A percentile compares a stretch with the other conserved stretches of the same genome.
phyloP scores from a whole-genome alignment of 2,888 invertebrate genomes.

The Galeopsomyia nigrocyanea region DNA sequence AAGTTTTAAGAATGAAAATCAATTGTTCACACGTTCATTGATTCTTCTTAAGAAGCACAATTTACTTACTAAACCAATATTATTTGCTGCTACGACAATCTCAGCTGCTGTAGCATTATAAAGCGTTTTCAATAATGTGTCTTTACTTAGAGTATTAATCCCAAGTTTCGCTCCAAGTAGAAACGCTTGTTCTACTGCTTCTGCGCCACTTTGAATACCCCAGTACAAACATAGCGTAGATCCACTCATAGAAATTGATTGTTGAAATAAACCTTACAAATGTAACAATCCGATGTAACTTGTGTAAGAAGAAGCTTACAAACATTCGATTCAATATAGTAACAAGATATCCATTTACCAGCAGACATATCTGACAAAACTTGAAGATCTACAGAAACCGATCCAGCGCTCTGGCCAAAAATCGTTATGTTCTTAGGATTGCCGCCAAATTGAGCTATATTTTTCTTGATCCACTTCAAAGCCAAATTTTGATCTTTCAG shows the following conservation, averaged over 20 bases:
- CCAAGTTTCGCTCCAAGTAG: slow-evolving; percentile 35
- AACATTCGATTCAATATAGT: not conserved
- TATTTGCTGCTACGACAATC: slow-evolving; percentile 38
- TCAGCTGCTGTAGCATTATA: slow-evolving; percentile 43
- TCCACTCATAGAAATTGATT: slow-evolving; percentile 52
- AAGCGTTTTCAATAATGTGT: slow-evolving; percentile 48
- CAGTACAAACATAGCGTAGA: slow-evolving; percentile 50
- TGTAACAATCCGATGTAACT: not conserved
- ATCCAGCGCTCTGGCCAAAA: slow-evolving; percentile 73
- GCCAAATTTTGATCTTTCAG: slow-evolving; percentile 70
- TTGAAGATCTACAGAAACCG: slow-evolving; percentile 52
- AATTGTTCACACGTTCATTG: not conserved
- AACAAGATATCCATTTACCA: slow-evolving; percentile 36
- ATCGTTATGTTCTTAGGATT: slow-evolving; percentile 53
- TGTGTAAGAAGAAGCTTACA: not conserved
- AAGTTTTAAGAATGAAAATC: not conserved
- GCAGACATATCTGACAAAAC: slow-evolving; percentile 44
- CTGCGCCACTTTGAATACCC: slow-evolving; percentile 45
- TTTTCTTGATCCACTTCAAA: slow-evolving; percentile 70
- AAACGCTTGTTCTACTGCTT: slow-evolving; percentile 43
- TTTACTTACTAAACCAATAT: slow-evolving; percentile 11
- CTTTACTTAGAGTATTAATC: slow-evolving; percentile 42
- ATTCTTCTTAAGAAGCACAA: not conserved
- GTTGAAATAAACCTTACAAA: slow-evolving; percentile 47
- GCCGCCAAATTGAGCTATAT: slow-evolving; percentile 61